Base-by-base conservation (phyloP, 2,888 invertebrate genomes). In the Lasioglossum pauxillum region DNA sequence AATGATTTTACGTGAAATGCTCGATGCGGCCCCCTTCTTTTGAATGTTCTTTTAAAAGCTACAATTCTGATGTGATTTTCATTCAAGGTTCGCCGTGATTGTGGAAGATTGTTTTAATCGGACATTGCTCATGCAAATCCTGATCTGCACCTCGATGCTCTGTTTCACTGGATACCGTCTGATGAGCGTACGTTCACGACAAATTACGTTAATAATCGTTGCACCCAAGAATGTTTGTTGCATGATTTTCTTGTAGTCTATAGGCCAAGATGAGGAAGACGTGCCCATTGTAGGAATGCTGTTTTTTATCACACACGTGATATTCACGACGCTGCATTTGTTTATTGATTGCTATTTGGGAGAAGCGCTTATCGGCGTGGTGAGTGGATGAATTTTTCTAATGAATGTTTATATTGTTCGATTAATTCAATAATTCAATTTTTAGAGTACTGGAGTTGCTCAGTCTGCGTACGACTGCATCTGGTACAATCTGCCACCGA, bases 281-380 rank as follows among this genome's bases (percentile, higher is more conserved):
- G 1, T 85, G 10, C 82, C 87, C 3, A 16, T 84, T 10, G 31
- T 85, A 14, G 83, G 84, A 35, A 0, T 90, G 19, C 3, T 38
- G 44, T 91, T 87, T 35, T 85, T 85, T 35, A 27, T 78, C 1
- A 44, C 82, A 41, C 90, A 90, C 41, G 82, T 83, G 0, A 38
- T 60, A 0, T 72, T 75, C 64, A 90, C 91, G 16, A 81, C 91
- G 77, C 69, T 88, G 27, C 93, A 92, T 75, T 71, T 93, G 1
- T 92, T 90, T 23, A 88, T 90, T 38, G 90, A 92, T 80, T 93
- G 93, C 41, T 93, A 92, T 75, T 87, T 90, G 0, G 92, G 91
- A 19, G 93, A 93, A 69, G 79, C 53, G 67, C 90, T 93, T 67
- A 64, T 82, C 10, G 74, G 75, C 0, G 72, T 90, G 67, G 90